Base-by-base conservation (phyloP, 2,888 invertebrate species). In the Cetonia aurata region DNA sequence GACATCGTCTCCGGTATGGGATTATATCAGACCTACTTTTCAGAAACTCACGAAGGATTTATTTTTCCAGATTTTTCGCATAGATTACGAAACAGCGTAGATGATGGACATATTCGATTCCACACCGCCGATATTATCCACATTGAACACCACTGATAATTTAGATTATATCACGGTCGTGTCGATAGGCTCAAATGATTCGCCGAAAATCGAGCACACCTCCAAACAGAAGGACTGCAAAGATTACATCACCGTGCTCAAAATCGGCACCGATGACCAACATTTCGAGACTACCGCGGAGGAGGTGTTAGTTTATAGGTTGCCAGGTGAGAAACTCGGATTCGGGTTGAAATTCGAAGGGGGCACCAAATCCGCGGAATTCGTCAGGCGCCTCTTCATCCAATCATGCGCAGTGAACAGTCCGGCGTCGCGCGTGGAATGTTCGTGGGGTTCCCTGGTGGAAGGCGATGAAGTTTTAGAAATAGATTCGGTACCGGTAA, bases 331-430 rank as follows among this genome's bases (percentile, higher is more conserved):
- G 80, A 90, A 95, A 46, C 88, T 97, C 6, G 97, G 97, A 1
- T 93, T 97, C 80, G 96, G 96, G 0, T 86, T 97, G 0, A 95
- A 96, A 82, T 96, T 97, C 81, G 96, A 96, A 85, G 96, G 96
- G 50, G 96, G 96, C 12, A 93, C 93, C 46, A 92, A 93, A 76
- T 92, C 92, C 42, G 88, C 89, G 9, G 95, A 96, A 81, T 90
- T 89, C 77, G 95, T 96, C 0, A 89, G 93, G 72, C 88, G 93
- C 76, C 88, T 97, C 60, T 92, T 93, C 74, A 96, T 97, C 72
- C 95, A 96, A 81, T 95, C 95, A 76, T 95, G 95, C 83, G 95
- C 95, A 37, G 89, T 91, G 71, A 92, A 94, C 77, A 95, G 95
- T 85, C 96, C 96, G 0, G 95, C 96, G 8, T 93, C 94, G n/a